Conservation (phyloP, 53 echinoderm and acorn worm genomes). For the Antedon mediterranea region DNA sequence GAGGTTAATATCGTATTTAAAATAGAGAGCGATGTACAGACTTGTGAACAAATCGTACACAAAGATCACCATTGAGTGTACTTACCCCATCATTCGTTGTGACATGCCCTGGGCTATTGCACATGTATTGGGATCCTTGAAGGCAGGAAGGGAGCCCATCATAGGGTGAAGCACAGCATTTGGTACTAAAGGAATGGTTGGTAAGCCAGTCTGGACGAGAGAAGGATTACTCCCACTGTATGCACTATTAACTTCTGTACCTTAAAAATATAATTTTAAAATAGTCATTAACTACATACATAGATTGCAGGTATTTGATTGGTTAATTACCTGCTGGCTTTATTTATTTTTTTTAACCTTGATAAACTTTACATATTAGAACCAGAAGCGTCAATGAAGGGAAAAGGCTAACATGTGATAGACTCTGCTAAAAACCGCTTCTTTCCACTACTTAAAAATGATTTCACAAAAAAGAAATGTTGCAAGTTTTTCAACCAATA, state of each 20-base stretch:
- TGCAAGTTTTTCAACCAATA: too few species aligned
- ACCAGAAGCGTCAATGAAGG: too few species aligned
- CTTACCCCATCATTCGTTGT: background rate
- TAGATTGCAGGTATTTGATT: too few species aligned
- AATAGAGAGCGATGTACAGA: slow-evolving; percentile 73
- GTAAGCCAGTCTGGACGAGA: background rate
- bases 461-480: too few species aligned
- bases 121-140: background rate
- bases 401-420: too few species aligned
- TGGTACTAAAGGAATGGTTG: background rate
- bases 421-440: too few species aligned
- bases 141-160: background rate
- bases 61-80: too few species aligned
- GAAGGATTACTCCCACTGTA: background rate
- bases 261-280: background rate
- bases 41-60: slow-evolving; percentile 11
- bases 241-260: background rate
- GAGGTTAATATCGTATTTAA: slow-evolving; percentile 83
- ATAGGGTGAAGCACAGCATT: background rate
- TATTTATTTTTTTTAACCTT: too few species aligned
- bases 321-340: too few species aligned
- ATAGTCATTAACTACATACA: too few species aligned
- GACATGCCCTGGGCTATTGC: background rate
- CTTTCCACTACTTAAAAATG: too few species aligned
- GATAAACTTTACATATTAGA: too few species aligned